Evolutionary conservation across 1,140 invertebrate species (phyloP).

Genomic region (Ephestia elutella): DNA sequence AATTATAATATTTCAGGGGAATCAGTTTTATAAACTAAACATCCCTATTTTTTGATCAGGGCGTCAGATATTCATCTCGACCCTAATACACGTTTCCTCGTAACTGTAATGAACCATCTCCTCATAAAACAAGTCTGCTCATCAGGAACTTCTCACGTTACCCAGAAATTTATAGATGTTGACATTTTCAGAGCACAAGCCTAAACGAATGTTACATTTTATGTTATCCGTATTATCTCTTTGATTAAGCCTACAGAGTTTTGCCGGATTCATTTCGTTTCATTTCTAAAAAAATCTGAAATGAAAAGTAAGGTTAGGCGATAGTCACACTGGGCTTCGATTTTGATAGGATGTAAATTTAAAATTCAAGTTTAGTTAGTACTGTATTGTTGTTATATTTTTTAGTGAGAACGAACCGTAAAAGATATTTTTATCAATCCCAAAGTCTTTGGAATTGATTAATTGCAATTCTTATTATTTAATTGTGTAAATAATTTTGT

Average conservation of each 20-base stretch:
- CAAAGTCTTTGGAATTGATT: no score
- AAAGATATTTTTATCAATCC: no score
- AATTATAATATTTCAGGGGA: no score
- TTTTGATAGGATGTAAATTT: no score
- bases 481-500: no score
- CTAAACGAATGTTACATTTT: neutral
- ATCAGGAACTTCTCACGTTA: slow-evolving; percentile 17
- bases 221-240: slow-evolving; percentile 1
- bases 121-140: slow-evolving; percentile 9
- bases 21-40: no score
- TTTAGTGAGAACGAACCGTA: no score
- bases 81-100: neutral
- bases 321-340: neutral
- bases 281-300: neutral
- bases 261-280: neutral
- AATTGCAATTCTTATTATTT: no score
- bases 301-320: neutral
- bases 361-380: no score
- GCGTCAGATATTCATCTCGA: neutral
- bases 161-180: slow-evolving; percentile 20
- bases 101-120: neutral
- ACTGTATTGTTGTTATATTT: no score
- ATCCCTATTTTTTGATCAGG: no score
- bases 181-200: slow-evolving; percentile 17
- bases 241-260: neutral